Evolutionary conservation across 2,888 invertebrate species (phyloP), one percentile per base, ranked within the genome.

Genomic region (Drosophila prolongata): DNA sequence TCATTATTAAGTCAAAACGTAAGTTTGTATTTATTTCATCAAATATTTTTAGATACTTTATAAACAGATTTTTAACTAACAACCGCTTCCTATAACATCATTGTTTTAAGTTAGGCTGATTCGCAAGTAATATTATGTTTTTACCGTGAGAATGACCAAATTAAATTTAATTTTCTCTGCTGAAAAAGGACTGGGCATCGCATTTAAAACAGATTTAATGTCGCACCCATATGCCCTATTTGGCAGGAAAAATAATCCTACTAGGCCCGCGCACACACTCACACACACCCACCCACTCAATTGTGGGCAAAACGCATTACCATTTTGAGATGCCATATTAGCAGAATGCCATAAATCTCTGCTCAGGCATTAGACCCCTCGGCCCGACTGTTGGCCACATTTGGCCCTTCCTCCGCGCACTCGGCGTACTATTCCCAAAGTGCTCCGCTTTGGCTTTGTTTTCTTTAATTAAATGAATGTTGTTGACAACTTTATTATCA

Each of bases 381-480:
- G 6, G 11, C 14, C 30, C 14, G n/a, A 30, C 47, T 1, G n/a
- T 19, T 35, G 13, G 49, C 14, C 43, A 38, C 38, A 56, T 35
- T 53, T 10, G 11, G 35, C 10, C 24, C 19, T 35, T 10, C 35
- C 35, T 24, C 11, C 43, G 6, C 13, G 43, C 62, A 44, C 52
- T 70, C 76, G 56, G 38, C 59, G 54, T 68, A 55, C 64, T 80
- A 85, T 80, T 89, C 89, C 83, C 76, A 77, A 78, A 82, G 80
- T 80, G 77, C 79, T 78, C 72, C 64, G 56, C 78, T 69, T 73
- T 75, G 70, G 70, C 78, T 86, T 87, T 90, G 87, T 89, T 83
- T 90, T 82, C 82, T 89, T 90, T 90, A 90, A 90, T 90, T 89
- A 90, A 90, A 90, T 90, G 88, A 88, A 89, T 90, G 87, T 87